Conservation (phyloP, 2,113 vertebrate species). For the Lynx canadensis region DNA sequence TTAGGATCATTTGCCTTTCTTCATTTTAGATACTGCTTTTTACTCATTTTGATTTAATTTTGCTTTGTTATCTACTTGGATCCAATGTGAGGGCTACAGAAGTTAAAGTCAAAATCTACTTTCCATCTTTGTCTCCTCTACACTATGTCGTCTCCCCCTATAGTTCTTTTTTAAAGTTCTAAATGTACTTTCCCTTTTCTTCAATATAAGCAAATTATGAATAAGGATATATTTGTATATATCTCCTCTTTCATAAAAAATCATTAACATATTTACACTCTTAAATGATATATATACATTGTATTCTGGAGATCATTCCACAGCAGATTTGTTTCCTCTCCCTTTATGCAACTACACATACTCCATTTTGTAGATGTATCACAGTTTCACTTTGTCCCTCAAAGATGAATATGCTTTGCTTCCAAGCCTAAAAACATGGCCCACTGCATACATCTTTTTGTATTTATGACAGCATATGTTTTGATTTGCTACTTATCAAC, state of each 20-base stretch:
- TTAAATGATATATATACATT: background rate
- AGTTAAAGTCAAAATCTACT: background rate
- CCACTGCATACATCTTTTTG: background rate
- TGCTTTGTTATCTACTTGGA: conserved; percentile 25
- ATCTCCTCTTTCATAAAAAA: background rate
- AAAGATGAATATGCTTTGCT: background rate
- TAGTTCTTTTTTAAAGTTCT: background rate
- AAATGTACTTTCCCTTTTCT: background rate
- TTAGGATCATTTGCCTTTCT: background rate
- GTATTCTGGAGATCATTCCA: background rate
- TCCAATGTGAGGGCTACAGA: conserved; percentile 10
- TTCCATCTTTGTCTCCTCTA: background rate
- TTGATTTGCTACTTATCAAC: background rate
- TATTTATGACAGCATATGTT: background rate
- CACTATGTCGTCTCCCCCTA: background rate
- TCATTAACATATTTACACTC: background rate
- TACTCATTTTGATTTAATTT: background rate
- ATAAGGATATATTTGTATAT: background rate
- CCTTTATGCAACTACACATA: background rate
- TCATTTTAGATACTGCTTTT: background rate
- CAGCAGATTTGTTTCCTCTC: background rate
- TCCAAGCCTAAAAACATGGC: background rate
- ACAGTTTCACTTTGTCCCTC: background rate
- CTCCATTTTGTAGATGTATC: background rate
- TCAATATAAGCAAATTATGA: conserved; percentile 17